Conservation (phyloP, 2,113 vertebrate genomes). For the Myrmecophaga tridactyla region DNA sequence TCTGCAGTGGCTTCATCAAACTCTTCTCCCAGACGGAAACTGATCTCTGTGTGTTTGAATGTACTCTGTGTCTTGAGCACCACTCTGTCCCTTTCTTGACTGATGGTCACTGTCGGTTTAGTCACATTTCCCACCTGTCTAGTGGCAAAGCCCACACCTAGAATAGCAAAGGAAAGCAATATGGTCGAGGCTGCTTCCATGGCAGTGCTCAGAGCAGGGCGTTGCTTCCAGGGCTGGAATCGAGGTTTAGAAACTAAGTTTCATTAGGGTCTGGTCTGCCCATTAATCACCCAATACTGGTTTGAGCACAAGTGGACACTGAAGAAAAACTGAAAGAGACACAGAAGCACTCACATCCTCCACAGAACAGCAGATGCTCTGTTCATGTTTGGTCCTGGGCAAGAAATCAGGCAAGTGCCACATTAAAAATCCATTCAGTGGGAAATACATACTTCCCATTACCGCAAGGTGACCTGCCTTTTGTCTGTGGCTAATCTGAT, state of each 20-base stretch:
- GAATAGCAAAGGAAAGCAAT: conserved; percentile 20
- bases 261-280: neutral
- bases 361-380: neutral
- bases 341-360: neutral
- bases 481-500: neutral
- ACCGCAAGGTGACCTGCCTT: neutral
- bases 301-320: neutral
- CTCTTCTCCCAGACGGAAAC: conserved; percentile 94
- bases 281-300: neutral
- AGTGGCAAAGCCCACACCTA: conserved; percentile 93
- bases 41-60: conserved; percentile 95
- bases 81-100: conserved; percentile 91
- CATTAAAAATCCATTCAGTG: neutral
- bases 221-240: neutral
- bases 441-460: neutral
- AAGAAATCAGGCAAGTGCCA: neutral
- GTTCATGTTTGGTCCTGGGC: neutral
- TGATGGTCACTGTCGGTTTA: conserved; percentile 94
- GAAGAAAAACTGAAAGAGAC: neutral
- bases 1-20: conserved; percentile 94
- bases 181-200: neutral
- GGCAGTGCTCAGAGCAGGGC: neutral
- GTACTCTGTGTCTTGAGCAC: conserved; percentile 90
- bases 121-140: conserved; percentile 94
- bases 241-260: neutral